Percentiles rank a stretch among this genome's conserved stretches.
phyloP scores from a whole-genome alignment of 2,113 vertebrate species.

The Gyps fulvus region DNA sequence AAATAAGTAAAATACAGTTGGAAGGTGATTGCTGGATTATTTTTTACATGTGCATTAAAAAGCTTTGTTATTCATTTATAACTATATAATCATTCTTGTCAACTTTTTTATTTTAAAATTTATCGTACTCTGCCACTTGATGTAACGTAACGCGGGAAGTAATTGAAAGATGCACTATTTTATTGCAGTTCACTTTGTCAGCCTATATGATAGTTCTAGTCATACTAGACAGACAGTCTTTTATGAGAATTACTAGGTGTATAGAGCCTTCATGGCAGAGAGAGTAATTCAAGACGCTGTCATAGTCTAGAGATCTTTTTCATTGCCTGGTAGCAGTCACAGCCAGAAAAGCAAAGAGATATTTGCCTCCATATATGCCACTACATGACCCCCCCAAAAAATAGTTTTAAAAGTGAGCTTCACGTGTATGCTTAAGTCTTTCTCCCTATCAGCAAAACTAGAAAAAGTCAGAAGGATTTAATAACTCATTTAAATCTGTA shows the following conservation, averaged over 20 bases:
- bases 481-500: background rate
- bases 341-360: background rate
- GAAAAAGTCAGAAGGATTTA: background rate
- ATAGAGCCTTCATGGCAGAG: background rate
- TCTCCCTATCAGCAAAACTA: background rate
- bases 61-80: background rate
- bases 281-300: background rate
- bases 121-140: background rate
- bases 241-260: background rate
- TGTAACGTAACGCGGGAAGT: background rate
- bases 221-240: background rate
- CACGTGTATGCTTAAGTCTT: background rate
- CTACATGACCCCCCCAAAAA: background rate
- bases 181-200: background rate
- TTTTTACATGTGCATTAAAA: background rate
- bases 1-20: background rate
- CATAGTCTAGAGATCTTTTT: background rate
- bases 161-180: slow-evolving; percentile 5
- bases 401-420: background rate
- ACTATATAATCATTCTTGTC: background rate
- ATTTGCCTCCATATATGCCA: background rate
- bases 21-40: background rate
- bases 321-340: background rate
- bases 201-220: background rate
- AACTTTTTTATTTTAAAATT: background rate